Base-by-base conservation (phyloP, 2,797 vertebrate genomes). In the Gila robusta region DNA sequence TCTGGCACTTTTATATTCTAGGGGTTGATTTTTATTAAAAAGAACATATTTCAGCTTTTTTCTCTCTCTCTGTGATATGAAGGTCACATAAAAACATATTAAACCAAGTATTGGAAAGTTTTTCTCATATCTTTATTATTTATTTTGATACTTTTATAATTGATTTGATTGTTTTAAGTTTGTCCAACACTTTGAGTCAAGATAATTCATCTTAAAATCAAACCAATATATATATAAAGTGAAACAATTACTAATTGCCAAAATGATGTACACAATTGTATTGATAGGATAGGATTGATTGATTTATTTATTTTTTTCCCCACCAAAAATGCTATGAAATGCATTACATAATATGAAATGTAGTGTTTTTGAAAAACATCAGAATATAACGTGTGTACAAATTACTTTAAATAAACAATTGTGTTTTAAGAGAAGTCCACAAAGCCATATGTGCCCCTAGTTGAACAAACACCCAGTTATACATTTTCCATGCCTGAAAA, bases 381-480 rank as follows among this genome's bases (percentile, higher is more conserved):
- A 74, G 47, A 12, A 32, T 37, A 54, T 35, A 35, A 54, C 26
- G 21, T 73, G 1, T 4, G 47, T 74, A 52, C 72, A 74, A 32
- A 74, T 74, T 2, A 32, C 44, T 74, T 28, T 10, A 49, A 35
- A 52, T 76, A 14, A 23, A 76, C 73, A 6, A 52, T 3, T 10
- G 56, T n/a, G 7, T 79, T 66, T 66, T 17, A 66, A 66, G 28
- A 66, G 6, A 64, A 52, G 44, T 69, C 52, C 17, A 44, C 23
- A 44, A 41, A 59, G 37, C 39, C 37, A 74, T 26, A 73, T 64
- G 26, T n/a, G 6, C 32, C 52, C 21, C 11, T 59, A 78, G 52
- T 82, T 64, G 59, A 81, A 69, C 44, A 70, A 81, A 81, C 64
- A 64, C 56, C 28, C 35, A 39, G 52, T 84, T 41, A 44, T n/a